Conservation (phyloP, 2,113 vertebrate genomes). For the Daphoenositta chrysoptera region DNA sequence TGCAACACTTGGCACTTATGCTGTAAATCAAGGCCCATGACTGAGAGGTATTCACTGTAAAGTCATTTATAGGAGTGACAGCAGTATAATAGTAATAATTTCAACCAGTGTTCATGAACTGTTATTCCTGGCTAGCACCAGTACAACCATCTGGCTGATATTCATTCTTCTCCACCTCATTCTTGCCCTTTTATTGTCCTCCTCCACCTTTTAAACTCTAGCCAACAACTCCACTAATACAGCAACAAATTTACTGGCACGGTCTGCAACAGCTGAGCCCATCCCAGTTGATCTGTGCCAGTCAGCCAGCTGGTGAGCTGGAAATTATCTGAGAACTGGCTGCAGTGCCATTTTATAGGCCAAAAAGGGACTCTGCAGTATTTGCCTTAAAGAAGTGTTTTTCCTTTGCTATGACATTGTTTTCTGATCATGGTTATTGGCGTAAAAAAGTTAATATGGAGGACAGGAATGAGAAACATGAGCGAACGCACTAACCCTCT, state of each 20-base stretch:
- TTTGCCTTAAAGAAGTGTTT: neutral
- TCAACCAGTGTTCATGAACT: neutral
- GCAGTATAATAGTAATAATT: neutral
- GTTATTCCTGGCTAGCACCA: neutral
- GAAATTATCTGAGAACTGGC: neutral
- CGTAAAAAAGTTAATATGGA: neutral
- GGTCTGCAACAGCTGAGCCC: constrained; percentile 29
- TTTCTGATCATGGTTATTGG: neutral
- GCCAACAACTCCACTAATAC: neutral
- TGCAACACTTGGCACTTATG: neutral
- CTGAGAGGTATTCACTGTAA: neutral
- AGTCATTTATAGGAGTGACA: neutral
- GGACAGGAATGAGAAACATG: neutral
- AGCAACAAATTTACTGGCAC: constrained; percentile 29
- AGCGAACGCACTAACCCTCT: neutral
- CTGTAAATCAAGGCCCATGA: neutral
- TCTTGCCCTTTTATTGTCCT: constrained; percentile 3
- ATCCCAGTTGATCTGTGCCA: constrained; percentile 12
- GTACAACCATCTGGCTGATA: neutral
- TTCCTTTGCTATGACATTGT: neutral
- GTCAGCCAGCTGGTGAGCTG: constrained; percentile 43
- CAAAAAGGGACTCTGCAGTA: neutral
- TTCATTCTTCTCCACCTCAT: neutral
- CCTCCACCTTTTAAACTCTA: neutral
- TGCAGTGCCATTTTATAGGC: neutral